Percentiles rank a stretch among this genome's conserved stretches.
phyloP scores from a whole-genome alignment of 2,888 invertebrate genomes.

The Podabrus alpinus region DNA sequence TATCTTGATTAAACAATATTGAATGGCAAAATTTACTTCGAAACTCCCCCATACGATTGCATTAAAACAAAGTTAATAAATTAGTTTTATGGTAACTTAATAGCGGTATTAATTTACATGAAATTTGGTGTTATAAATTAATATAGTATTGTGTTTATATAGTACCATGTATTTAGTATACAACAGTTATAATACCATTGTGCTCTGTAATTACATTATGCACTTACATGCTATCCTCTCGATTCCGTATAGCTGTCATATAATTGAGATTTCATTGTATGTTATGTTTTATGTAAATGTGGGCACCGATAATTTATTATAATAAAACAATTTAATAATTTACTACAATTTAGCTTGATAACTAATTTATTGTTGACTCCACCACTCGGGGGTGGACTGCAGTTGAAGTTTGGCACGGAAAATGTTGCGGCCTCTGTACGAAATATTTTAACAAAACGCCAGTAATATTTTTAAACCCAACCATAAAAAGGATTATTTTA shows the following conservation, averaged over 20 bases:
- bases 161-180: neutral
- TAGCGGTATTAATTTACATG: neutral
- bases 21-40: neutral
- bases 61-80: neutral
- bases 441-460: no score
- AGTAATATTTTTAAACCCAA: no score
- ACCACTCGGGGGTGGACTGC: no score
- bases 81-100: neutral
- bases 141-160: neutral
- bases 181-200: neutral
- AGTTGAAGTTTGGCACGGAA: no score
- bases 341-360: neutral
- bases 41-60: neutral
- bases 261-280: neutral
- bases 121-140: neutral
- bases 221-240: neutral
- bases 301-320: neutral
- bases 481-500: no score
- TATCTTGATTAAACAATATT: neutral
- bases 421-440: no score
- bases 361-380: neutral
- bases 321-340: neutral
- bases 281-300: neutral
- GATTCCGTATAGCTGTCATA: neutral
- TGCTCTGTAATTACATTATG: neutral